Evolutionary conservation across 2,113 vertebrate species (phyloP).

Genomic region (Erythrocebus patas): DNA sequence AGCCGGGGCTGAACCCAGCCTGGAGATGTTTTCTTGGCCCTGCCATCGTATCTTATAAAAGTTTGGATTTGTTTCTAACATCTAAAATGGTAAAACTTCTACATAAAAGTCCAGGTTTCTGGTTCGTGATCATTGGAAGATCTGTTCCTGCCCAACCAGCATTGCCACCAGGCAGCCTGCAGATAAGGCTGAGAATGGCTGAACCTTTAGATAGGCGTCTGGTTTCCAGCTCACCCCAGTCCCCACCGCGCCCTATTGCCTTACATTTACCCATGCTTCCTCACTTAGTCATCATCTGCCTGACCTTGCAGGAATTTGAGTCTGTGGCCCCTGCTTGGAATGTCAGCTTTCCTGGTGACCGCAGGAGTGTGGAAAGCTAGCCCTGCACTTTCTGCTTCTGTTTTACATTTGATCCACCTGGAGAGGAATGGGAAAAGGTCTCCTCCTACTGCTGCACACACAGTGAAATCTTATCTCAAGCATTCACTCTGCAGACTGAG

Average conservation of each 20-base stretch:
- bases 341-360: not conserved
- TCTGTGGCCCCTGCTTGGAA: not conserved
- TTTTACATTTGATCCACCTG: not conserved
- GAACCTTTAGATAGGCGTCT: fast-evolving
- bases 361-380: not conserved
- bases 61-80: not conserved
- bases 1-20: not conserved
- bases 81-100: not conserved
- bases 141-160: too few species aligned
- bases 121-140: not conserved
- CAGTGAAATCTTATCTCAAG: not conserved
- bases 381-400: not conserved
- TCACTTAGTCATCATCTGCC: not conserved
- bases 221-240: not conserved
- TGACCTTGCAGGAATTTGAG: not conserved
- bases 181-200: not conserved
- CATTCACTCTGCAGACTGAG: not conserved
- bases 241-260: not conserved
- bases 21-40: not conserved
- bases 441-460: not conserved
- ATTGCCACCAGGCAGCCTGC: not conserved
- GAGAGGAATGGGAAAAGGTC: not conserved
- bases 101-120: not conserved
- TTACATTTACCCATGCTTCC: not conserved
- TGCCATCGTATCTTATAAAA: not conserved